Evolutionary conservation across 1,140 invertebrate genomes (phyloP).

Genomic region (Lordiphosa stackelbergi): DNA sequence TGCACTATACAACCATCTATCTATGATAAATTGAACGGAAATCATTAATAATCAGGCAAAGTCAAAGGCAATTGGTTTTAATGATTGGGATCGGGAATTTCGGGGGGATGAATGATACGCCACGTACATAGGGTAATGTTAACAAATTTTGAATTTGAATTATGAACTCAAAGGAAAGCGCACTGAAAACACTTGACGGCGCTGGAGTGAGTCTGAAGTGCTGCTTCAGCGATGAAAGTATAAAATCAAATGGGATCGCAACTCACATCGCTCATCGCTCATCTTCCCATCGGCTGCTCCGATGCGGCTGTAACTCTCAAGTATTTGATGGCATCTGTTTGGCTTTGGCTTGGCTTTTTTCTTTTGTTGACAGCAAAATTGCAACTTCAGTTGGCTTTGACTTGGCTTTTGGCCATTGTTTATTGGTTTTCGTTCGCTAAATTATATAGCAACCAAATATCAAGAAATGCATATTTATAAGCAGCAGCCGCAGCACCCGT

Average conservation of each 20-base stretch:
- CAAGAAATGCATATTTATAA: slow-evolving; percentile 73
- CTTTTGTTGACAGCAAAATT: slow-evolving; percentile 67
- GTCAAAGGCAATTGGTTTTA: slow-evolving; percentile 58
- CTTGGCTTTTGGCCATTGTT: slow-evolving; percentile 51
- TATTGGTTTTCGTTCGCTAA: slow-evolving; percentile 65
- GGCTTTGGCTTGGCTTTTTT: slow-evolving; percentile 33
- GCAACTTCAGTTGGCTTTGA: slow-evolving; percentile 60
- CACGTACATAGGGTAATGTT: slow-evolving; percentile 9
- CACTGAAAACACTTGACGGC: slow-evolving; percentile 30
- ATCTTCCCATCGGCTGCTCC: slow-evolving; percentile 13
- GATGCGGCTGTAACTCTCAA: slow-evolving; percentile 43
- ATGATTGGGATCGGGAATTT: slow-evolving; percentile 57
- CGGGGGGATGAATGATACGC: background rate
- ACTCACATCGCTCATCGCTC: slow-evolving; percentile 16
- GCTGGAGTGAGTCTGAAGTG: slow-evolving; percentile 27
- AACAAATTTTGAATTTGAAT: slow-evolving; percentile 42
- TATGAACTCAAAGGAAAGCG: slow-evolving; percentile 45
- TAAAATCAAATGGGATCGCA: slow-evolving; percentile 33
- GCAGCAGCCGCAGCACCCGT: slow-evolving; percentile 24
- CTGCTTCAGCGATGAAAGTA: slow-evolving; percentile 33
- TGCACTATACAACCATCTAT: slow-evolving; percentile 67
- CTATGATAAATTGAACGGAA: slow-evolving; percentile 72
- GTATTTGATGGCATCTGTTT: slow-evolving; percentile 64
- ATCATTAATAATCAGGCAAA: slow-evolving; percentile 68
- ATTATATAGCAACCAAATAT: slow-evolving; percentile 63